Percentiles rank a stretch among this genome's conserved stretches.
Conservation (phyloP, 2,888 invertebrate species). For the Leucoma salicis region DNA sequence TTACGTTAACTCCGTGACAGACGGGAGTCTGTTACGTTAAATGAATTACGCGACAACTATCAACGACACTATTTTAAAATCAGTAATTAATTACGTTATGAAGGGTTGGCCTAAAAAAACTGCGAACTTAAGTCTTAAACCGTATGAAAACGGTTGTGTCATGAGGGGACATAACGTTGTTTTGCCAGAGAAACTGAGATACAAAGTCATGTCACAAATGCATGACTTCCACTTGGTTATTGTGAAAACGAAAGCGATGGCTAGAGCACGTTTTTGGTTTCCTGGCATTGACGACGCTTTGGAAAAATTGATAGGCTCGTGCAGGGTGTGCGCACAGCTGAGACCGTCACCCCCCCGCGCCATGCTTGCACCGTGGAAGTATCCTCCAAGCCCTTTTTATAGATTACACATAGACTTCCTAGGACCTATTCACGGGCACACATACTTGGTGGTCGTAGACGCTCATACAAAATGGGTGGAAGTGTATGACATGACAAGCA, state of each 20-base stretch:
- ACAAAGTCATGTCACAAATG: not conserved
- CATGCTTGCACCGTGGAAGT: constrained; percentile 20
- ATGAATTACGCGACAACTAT: not conserved
- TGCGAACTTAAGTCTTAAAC: not conserved
- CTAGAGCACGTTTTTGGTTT: constrained; percentile 25
- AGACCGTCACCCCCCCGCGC: constrained; percentile 14
- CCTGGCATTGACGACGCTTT: constrained; percentile 13
- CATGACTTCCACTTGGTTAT: constrained; percentile 11
- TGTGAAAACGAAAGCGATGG: constrained; percentile 20
- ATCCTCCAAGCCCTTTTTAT: constrained; percentile 20
- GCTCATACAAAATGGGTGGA: constrained; percentile 31
- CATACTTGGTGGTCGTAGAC: constrained; percentile 12
- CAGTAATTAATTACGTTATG: not conserved
- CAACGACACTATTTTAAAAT: not conserved
- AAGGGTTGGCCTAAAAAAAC: constrained; percentile 4
- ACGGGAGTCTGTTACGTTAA: not conserved
- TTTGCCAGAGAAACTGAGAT: not conserved
- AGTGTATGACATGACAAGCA: constrained; percentile 17
- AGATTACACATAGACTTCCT: constrained; percentile 29
- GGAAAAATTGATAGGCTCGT: constrained; percentile 1
- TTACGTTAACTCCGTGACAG: constrained; percentile 2
- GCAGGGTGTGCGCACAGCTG: not conserved
- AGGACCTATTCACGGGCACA: constrained; percentile 18
- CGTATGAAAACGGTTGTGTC: not conserved
- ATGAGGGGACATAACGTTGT: constrained; percentile 1